Evolutionary conservation across 1,140 invertebrate genomes (phyloP), one percentile per base, ranked within the genome.

Genomic region (Psix sp.): DNA sequence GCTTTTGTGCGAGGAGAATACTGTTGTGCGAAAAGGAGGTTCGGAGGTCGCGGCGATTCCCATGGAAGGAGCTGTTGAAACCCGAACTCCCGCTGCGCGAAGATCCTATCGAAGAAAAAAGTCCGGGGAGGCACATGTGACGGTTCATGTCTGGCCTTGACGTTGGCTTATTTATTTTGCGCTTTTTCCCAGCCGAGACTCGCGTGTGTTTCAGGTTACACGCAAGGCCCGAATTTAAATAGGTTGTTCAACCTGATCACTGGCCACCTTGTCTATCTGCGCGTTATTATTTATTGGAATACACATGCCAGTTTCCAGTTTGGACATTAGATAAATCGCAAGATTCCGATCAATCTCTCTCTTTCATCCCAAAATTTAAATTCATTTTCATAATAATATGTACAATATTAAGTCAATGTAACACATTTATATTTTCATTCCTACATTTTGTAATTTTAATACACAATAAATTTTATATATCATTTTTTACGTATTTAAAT

Each of bases 21-120:
- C 45, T 52, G 21, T 36, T 67, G 63, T 68, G 65, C 65, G 65
- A 68, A 68, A 68, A 68, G 31, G 45, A 54, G 60, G 56, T 56
- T 56, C 56, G 62, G 56, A 40, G 48, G 40, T 68, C 65, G 17
- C 21, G 46, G 54, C 60, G 21, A 68, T 46, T 49, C 54, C 48
- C 68, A 57, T 59, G 45, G 52, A 65, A 20, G 15, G 46, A 52
- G 60, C 52, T 65, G 59, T 66, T 54, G 54, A 74, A 62, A 62
- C 49, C 62, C 56, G 54, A 74, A 74, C 71, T 74, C 71, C 71
- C 62, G 62, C 71, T 74, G 71, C 21, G 62, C 43, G 11, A 56
- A 74, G 71, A 74, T 74, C 49, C 48, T 74, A 74, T 74, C 71
- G 52, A 48, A 35, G 56, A 74, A 74, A 74, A 74, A 74, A 74